Conservation (phyloP, 92 coral and sea anemone genomes). For the Virgularia gustaviana region DNA sequence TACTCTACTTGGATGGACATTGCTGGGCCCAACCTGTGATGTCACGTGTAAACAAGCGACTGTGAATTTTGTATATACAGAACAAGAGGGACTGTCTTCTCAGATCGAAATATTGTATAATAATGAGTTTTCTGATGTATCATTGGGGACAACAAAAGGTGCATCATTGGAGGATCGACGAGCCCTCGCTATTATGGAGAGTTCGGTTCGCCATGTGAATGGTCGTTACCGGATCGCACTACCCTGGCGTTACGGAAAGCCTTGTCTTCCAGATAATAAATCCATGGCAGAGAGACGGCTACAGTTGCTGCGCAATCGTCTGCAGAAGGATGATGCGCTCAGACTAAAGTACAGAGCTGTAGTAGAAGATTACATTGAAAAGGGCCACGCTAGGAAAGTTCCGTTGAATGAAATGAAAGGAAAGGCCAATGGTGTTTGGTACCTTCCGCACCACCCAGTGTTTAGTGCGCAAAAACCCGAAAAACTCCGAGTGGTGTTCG, state of each 20-base stretch:
- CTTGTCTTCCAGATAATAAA: constrained; percentile 56
- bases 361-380: constrained; percentile 55
- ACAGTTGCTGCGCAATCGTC: constrained; percentile 48
- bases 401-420: constrained; percentile 39
- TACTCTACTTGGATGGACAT: constrained; percentile 64
- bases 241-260: constrained; percentile 52
- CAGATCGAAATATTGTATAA: constrained; percentile 61
- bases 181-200: constrained; percentile 59
- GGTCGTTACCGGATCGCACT: constrained; percentile 66
- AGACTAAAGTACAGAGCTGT: constrained; percentile 50
- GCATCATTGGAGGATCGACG: constrained; percentile 58
- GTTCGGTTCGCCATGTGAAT: constrained; percentile 50
- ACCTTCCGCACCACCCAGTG: constrained; percentile 69
- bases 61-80: constrained; percentile 38
- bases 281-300: constrained; percentile 58
- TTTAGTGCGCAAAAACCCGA: constrained; percentile 61
- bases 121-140: constrained; percentile 47
- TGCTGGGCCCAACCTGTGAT: constrained; percentile 53
- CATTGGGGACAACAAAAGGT: not conserved
- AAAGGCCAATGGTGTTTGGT: constrained; percentile 58
- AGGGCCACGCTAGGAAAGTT: constrained; percentile 59
- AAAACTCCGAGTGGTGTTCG: constrained; percentile 67
- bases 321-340: constrained; percentile 54
- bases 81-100: constrained; percentile 36
- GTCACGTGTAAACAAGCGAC: constrained; percentile 3